A percentile compares a stretch with the other conserved stretches of the same genome.
Conservation (phyloP, 2,797 vertebrate genomes). For the Pteronotus mesoamericanus region DNA sequence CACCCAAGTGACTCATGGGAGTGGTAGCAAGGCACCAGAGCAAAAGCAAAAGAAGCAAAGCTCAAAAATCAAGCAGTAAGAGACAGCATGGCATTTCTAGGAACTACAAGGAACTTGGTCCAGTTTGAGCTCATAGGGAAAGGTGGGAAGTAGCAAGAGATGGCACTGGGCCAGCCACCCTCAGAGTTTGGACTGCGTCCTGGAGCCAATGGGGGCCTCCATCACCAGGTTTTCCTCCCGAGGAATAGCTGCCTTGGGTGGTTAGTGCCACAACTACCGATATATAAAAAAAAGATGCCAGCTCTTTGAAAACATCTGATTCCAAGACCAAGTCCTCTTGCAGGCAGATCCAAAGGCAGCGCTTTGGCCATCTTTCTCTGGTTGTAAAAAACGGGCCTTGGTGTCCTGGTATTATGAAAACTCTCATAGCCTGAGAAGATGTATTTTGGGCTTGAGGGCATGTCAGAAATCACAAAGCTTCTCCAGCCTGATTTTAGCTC, state of each 20-base stretch:
- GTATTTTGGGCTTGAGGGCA: background rate
- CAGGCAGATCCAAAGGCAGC: background rate
- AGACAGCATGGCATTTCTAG: background rate
- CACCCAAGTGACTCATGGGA: background rate
- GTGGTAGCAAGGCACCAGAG: background rate
- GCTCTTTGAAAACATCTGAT: background rate
- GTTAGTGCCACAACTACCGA: background rate
- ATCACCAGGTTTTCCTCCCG: background rate
- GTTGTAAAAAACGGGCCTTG: background rate
- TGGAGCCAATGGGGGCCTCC: background rate
- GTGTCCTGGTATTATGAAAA: background rate
- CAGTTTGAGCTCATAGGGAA: background rate
- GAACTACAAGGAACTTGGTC: background rate
- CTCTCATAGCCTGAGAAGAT: background rate
- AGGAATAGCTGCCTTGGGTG: background rate
- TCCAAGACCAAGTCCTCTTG: background rate
- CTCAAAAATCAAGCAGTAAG: background rate
- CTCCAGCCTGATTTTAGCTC: conserved; percentile 5
- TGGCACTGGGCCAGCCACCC: background rate
- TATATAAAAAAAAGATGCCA: background rate
- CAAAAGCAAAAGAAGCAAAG: background rate
- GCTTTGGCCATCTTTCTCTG: background rate
- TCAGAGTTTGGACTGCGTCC: background rate
- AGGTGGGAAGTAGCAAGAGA: background rate
- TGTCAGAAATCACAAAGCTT: background rate